These are phyloP conservation scores for Phataginus tricuspis DNA, from an alignment of 2,797 vertebrate species.

Conservation along the genomic window DNA sequence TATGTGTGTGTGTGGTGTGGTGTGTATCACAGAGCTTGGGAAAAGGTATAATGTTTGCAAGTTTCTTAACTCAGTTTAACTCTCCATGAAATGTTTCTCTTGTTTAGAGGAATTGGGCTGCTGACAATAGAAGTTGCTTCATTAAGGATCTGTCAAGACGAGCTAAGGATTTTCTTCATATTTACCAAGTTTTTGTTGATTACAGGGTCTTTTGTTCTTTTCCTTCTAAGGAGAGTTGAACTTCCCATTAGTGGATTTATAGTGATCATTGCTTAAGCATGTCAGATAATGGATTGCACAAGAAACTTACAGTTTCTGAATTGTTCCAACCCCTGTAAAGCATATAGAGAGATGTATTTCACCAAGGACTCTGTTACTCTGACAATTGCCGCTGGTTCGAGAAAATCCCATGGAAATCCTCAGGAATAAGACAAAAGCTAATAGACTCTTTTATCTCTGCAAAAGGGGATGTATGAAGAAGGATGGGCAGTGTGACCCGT, in stretches of 20 bases:
- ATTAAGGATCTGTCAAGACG: slow-evolving; percentile 29
- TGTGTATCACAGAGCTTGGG: neutral
- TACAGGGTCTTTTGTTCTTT: slow-evolving; percentile 62
- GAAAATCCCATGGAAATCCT: slow-evolving; percentile 29
- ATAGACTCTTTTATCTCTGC: slow-evolving; percentile 60
- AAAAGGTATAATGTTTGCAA: neutral
- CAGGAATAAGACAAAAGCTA: neutral
- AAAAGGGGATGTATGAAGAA: slow-evolving; percentile 36
- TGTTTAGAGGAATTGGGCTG: neutral
- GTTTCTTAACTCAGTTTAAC: slow-evolving; percentile 21
- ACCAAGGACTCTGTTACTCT: slow-evolving; percentile 53
- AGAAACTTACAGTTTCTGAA: neutral
- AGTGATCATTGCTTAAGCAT: slow-evolving; percentile 57
- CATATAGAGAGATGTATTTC: neutral
- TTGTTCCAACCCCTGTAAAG: slow-evolving; percentile 23
- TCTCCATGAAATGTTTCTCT: neutral
- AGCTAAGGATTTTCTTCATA: slow-evolving; percentile 42
- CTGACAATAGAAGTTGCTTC: neutral
- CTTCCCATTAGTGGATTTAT: slow-evolving; percentile 45
- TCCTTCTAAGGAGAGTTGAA: slow-evolving; percentile 37
- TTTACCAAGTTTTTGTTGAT: slow-evolving; percentile 55
- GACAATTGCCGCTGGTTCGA: slow-evolving; percentile 50
- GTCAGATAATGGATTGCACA: slow-evolving; percentile 33
- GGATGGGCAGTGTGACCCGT: neutral
- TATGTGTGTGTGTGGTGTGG: neutral